phyloP scores from a whole-genome alignment of 2,797 vertebrate genomes.

The Galaxias olidus region DNA sequence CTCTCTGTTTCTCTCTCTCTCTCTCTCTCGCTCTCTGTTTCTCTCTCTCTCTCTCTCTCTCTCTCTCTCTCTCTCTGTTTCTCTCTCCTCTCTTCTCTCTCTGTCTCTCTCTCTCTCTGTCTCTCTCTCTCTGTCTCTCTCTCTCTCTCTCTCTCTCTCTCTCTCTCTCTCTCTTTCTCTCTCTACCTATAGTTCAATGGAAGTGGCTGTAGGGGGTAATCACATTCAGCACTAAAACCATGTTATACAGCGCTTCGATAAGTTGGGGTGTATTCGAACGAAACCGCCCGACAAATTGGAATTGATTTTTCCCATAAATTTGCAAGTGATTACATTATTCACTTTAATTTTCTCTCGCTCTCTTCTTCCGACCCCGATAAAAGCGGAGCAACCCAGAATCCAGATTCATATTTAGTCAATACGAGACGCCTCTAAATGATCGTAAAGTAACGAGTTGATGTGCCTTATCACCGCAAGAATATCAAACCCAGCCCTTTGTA shows the following conservation, averaged over 20 bases:
- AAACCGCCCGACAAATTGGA: conserved; percentile 37
- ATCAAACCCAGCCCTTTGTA: too few species aligned
- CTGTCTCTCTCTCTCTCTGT: conserved; percentile 15
- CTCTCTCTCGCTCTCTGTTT: too few species aligned
- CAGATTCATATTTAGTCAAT: background rate
- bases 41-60: background rate
- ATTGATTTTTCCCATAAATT: conserved; percentile 40
- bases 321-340: conserved; percentile 38
- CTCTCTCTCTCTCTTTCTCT: conserved; percentile 14
- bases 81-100: conserved; percentile 19
- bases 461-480: too few species aligned
- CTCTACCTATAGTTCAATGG: conserved; percentile 2
- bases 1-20: too few species aligned
- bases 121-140: conserved; percentile 7
- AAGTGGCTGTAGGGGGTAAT: conserved; percentile 19
- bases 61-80: background rate
- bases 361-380: background rate
- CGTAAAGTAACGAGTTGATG: background rate
- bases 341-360: background rate
- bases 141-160: background rate
- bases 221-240: background rate
- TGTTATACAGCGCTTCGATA: conserved; percentile 10
- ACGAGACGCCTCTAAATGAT: background rate
- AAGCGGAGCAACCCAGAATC: background rate
- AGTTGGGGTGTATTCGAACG: conserved; percentile 30